These are phyloP conservation scores for Petromus typicus DNA, from an alignment of 2,113 vertebrate genomes.

Conservation along the genomic window DNA sequence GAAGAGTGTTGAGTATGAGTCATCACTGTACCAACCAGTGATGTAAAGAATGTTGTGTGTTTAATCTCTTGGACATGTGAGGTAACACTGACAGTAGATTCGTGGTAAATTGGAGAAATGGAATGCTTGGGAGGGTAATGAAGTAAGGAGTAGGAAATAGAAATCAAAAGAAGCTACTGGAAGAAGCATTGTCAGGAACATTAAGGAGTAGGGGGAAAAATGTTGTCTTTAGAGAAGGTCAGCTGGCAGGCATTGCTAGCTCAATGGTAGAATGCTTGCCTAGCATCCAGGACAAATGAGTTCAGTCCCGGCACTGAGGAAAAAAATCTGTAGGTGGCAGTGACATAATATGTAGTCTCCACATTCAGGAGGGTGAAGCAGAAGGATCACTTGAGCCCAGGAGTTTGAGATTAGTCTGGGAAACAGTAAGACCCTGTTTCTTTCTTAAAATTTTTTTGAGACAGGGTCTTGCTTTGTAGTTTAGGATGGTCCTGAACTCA, in stretches of 20 bases:
- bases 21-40: background rate
- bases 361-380: too few relatives aligned
- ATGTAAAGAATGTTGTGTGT: background rate
- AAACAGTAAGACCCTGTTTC: background rate
- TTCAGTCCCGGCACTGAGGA: background rate
- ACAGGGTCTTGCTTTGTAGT: too few relatives aligned
- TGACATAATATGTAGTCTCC: background rate
- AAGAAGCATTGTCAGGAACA: background rate
- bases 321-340: background rate
- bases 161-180: constrained; percentile 12
- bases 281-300: too few relatives aligned
- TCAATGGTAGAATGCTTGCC: too few relatives aligned
- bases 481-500: too few relatives aligned
- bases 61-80: constrained; percentile 8
- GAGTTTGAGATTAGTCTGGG: background rate
- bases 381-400: background rate
- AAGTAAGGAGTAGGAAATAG: constrained; percentile 21
- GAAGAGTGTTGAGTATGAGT: background rate
- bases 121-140: background rate
- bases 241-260: background rate
- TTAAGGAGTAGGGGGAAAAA: background rate
- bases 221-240: constrained; percentile 8
- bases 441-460: too few relatives aligned
- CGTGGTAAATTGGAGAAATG: constrained; percentile 51
- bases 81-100: constrained; percentile 27